Evolutionary conservation across 2,888 invertebrate genomes (phyloP).

Genomic region (Himalopsyche tibetana): DNA sequence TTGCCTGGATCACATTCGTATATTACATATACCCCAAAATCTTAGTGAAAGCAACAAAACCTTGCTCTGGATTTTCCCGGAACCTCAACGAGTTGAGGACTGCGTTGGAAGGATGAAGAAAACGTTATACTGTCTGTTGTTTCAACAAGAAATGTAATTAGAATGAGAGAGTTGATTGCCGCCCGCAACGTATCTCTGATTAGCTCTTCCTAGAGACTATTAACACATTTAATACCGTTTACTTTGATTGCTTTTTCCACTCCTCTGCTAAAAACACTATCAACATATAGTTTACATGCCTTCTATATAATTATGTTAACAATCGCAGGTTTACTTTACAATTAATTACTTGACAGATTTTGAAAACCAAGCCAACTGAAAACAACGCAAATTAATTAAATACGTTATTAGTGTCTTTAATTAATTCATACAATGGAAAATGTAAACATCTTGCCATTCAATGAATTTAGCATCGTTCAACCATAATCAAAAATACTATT

Average conservation of each 20-base stretch:
- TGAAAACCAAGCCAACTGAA: too few species aligned
- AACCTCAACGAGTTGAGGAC: not conserved
- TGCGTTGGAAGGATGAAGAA: not conserved
- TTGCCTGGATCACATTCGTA: not conserved
- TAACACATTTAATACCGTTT: slow-evolving; percentile 34
- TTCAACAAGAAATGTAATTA: slow-evolving; percentile 30
- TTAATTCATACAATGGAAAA: too few species aligned
- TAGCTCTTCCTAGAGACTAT: slow-evolving; percentile 22
- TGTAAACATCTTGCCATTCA: too few species aligned
- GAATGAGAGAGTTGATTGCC: slow-evolving; percentile 26
- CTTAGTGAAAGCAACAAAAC: slow-evolving; percentile 2
- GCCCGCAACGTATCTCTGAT: slow-evolving; percentile 18
- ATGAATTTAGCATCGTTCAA: too few species aligned
- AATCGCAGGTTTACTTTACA: not conserved
- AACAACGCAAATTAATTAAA: too few species aligned
- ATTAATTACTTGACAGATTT: too few species aligned
- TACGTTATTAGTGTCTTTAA: too few species aligned
- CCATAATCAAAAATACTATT: too few species aligned
- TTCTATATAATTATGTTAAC: slow-evolving; percentile 3
- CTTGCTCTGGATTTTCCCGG: slow-evolving; percentile 19
- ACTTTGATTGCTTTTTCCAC: slow-evolving; percentile 30
- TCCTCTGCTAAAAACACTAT: not conserved
- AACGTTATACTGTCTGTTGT: slow-evolving; percentile 16
- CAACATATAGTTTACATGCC: not conserved
- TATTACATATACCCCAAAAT: not conserved